Base-by-base conservation (phyloP, 1,140 invertebrate genomes). In the Danaus melanippus region DNA sequence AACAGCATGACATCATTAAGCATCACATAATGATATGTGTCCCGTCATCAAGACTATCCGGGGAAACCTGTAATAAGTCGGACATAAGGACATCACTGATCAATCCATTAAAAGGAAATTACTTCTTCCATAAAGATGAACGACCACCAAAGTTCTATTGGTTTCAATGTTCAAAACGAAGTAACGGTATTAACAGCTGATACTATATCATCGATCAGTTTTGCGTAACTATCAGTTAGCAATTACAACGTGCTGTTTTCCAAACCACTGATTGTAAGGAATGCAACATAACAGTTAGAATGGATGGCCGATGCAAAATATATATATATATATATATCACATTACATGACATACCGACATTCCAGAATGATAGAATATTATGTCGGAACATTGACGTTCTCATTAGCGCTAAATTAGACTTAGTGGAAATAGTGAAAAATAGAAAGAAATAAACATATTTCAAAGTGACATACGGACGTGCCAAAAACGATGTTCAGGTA, bases 171-270 rank as follows among this genome's bases (percentile, higher is more conserved):
- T 32, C 73, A 83, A 84, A 79, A 79, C 74, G 76, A 76, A 76
- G 72, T 84, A 86, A 86, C 81, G 83, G 83, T 75, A 82, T 69
- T 57, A 40, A 68, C 54, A 52, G 56, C 47, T 59, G 69, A 72
- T 84, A 81, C 71, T 74, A 83, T 82, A 86, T 84, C 83, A 80
- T 83, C 79, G 78, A 84, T 86, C 83, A 83, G 79, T 76, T 84
- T 80, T 83, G 83, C 83, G 79, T 86, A 84, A 84, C 77, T 74
- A 79, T 82, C 72, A 79, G 69, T 79, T 79, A 75, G 69, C 78
- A 80, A 80, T 84, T 83, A 79, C 76, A 67, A 61, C 50, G 61
- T 76, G 73, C 69, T 72, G 67, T 70, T 66, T 62, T 63, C 61
- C 66, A 69, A 70, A 72, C 70, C 58, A 75, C 64, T 75, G 67